phyloP scores from a whole-genome alignment of 92 coral and sea anemone genomes.

The Zoanthus sociatus region DNA sequence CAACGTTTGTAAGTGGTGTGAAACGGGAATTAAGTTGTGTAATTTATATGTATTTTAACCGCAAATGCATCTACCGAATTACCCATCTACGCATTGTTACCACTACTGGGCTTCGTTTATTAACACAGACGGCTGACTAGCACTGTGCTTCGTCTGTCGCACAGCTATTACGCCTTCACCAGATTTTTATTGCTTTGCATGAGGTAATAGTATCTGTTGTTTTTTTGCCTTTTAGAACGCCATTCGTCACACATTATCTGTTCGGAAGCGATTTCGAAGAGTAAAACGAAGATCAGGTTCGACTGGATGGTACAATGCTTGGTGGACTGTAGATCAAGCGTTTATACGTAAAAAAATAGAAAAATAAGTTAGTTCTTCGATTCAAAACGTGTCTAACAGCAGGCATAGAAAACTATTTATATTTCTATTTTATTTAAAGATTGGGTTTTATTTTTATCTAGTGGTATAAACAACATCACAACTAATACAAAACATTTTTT shows the following conservation, averaged over 20 bases:
- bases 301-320: conserved; percentile 31
- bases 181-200: not conserved
- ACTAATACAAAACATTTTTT: too few species aligned
- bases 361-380: not conserved
- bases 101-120: too few species aligned
- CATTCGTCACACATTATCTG: conserved; percentile 38
- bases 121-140: too few species aligned
- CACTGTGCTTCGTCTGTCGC: too few species aligned
- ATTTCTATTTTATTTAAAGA: not conserved
- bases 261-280: conserved; percentile 31
- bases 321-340: conserved; percentile 41
- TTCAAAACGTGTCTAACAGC: not conserved
- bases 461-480: too few species aligned
- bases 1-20: too few species aligned
- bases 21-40: too few species aligned
- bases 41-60: too few species aligned
- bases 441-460: not conserved
- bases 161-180: too few species aligned
- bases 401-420: not conserved
- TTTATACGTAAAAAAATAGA: not conserved
- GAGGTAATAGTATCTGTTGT: not conserved
- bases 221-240: conserved; percentile 16
- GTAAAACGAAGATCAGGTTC: conserved; percentile 12
- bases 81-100: too few species aligned
- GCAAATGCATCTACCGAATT: too few species aligned